These are phyloP conservation scores for Hemiprocne comata DNA, from an alignment of 2,113 vertebrate genomes.

Conservation along the genomic window DNA sequence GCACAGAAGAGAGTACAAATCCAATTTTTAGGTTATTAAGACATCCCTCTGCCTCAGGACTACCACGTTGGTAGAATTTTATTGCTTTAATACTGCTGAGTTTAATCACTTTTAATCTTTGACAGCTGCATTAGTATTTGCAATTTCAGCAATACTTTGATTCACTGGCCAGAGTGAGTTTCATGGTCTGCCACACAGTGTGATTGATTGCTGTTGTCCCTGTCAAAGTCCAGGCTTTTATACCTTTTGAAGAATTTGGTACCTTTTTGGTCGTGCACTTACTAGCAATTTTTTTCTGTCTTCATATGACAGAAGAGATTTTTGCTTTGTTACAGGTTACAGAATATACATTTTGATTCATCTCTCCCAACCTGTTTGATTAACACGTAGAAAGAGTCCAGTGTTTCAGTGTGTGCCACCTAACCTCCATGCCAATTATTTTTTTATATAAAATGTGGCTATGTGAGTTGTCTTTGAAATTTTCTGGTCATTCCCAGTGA, in stretches of 20 bases:
- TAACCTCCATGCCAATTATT: constrained; percentile 63
- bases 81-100: not conserved
- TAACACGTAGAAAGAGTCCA: not conserved
- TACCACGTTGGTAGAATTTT: not conserved
- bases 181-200: not conserved
- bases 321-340: constrained; percentile 61
- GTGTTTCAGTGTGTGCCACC: constrained; percentile 53
- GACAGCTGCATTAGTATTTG: not conserved
- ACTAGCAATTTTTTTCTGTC: constrained; percentile 38
- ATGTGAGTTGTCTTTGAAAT: constrained; percentile 58
- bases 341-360: constrained; percentile 64
- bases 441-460: constrained; percentile 62
- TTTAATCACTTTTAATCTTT: constrained; percentile 2
- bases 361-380: constrained; percentile 54
- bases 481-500: constrained; percentile 57
- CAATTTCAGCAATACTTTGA: not conserved
- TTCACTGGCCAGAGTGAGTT: not conserved
- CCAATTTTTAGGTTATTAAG: constrained; percentile 17
- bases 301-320: constrained; percentile 46
- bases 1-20: constrained; percentile 3
- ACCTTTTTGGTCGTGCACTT: not conserved
- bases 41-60: not conserved
- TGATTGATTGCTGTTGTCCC: not conserved
- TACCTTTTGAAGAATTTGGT: not conserved
- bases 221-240: constrained; percentile 27